Percentiles rank a stretch among this genome's conserved stretches.
These are phyloP conservation scores for Heterochromis multidens DNA, from an alignment of 2,113 vertebrate species.

Conservation along the genomic window DNA sequence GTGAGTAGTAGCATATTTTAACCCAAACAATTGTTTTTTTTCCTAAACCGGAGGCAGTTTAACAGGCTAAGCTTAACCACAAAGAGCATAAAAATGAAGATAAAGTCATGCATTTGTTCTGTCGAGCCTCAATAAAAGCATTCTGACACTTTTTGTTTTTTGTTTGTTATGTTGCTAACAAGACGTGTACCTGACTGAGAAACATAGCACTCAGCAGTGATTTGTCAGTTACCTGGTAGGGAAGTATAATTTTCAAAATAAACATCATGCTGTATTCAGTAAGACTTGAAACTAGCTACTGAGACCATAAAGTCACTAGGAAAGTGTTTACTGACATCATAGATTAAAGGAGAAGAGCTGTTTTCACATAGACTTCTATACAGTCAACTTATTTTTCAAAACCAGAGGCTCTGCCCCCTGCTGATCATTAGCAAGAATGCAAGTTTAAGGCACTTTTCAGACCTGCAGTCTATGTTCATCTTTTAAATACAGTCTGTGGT, in stretches of 20 bases:
- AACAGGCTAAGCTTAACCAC: rapidly evolving
- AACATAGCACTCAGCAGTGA: neutral
- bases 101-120: no score
- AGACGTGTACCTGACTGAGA: neutral
- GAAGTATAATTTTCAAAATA: neutral
- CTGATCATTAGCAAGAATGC: neutral
- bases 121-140: neutral
- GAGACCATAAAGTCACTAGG: rapidly evolving
- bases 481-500: neutral
- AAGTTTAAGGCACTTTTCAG: neutral
- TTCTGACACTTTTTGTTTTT: neutral
- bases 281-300: rapidly evolving
- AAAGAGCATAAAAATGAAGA: no score
- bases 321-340: no score
- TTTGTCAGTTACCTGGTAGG: rapidly evolving
- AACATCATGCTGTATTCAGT: neutral
- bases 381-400: no score
- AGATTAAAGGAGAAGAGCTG: neutral
- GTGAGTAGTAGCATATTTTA: neutral
- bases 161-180: no score
- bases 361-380: neutral
- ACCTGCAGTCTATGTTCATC: neutral
- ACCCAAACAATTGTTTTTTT: neutral
- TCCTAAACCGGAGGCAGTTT: neutral
- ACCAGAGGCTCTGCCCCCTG: neutral